These are phyloP conservation scores for Dinoponera quadriceps DNA, from an alignment of 1,140 invertebrate species.

Conservation along the genomic window DNA sequence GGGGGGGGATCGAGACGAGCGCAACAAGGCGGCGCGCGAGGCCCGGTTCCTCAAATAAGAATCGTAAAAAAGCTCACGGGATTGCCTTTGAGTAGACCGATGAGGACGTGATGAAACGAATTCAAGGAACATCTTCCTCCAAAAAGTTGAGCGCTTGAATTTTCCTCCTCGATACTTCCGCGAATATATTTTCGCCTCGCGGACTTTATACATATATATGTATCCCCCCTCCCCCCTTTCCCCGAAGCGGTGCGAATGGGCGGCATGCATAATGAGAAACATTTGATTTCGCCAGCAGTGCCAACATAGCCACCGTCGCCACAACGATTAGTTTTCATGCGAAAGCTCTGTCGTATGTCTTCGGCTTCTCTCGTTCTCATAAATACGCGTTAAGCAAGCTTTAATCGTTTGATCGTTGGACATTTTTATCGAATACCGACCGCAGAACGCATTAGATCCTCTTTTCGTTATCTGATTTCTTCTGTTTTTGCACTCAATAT, in stretches of 20 bases:
- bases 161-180: slow-evolving; percentile 37
- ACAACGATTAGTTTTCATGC: slow-evolving; percentile 42
- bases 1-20: neutral
- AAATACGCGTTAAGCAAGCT: neutral
- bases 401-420: slow-evolving; percentile 19
- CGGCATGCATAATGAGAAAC: slow-evolving; percentile 52
- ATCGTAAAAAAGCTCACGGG: slow-evolving; percentile 1
- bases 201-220: neutral
- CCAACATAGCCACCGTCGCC: neutral
- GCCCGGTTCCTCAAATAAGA: slow-evolving; percentile 5
- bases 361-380: neutral
- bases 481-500: too few species aligned
- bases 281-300: slow-evolving; percentile 36
- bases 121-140: slow-evolving; percentile 11
- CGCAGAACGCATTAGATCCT: neutral
- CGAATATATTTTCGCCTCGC: slow-evolving; percentile 37
- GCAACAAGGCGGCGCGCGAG: slow-evolving; percentile 1
- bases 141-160: slow-evolving; percentile 17
- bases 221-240: neutral
- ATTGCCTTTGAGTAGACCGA: slow-evolving; percentile 37
- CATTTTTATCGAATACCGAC: neutral
- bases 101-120: slow-evolving; percentile 33
- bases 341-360: slow-evolving; percentile 16
- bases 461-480: too few species aligned
- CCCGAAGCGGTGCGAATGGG: neutral